Percentiles rank a stretch among this genome's conserved stretches.
phyloP scores from a whole-genome alignment of 2,113 vertebrate species.

The Amazona guildingii region DNA sequence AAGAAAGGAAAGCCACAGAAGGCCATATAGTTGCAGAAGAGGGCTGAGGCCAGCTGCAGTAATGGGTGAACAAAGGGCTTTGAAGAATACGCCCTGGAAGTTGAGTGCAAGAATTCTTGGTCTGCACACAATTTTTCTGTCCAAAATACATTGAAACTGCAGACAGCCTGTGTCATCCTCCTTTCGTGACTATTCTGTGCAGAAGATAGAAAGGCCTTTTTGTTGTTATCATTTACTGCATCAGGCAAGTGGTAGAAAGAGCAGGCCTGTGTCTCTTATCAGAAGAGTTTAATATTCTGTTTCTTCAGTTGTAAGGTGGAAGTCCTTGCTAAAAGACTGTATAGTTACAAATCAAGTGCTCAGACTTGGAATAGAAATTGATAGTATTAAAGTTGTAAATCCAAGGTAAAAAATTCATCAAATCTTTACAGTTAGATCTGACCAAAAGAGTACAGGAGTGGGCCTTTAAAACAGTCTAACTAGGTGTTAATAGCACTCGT shows the following conservation, averaged over 20 bases:
- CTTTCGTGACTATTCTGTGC: neutral
- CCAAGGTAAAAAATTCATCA: neutral
- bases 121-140: neutral
- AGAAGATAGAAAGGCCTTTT: neutral
- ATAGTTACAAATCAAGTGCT: neutral
- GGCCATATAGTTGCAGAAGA: neutral
- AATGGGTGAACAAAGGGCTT: neutral
- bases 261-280: neutral
- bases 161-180: neutral
- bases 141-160: neutral
- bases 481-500: neutral
- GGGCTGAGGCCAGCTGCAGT: neutral
- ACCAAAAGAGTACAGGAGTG: neutral
- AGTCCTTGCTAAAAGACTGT: neutral
- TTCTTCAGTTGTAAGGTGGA: neutral
- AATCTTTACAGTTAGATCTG: neutral
- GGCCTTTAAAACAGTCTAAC: neutral
- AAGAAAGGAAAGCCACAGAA: neutral
- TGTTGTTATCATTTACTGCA: neutral
- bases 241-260: neutral
- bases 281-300: neutral
- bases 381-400: neutral
- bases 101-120: neutral
- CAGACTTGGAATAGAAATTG: neutral
- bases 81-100: neutral